These are phyloP conservation scores for Ammospiza caudacuta DNA, from an alignment of 2,113 vertebrate species.

Conservation along the genomic window DNA sequence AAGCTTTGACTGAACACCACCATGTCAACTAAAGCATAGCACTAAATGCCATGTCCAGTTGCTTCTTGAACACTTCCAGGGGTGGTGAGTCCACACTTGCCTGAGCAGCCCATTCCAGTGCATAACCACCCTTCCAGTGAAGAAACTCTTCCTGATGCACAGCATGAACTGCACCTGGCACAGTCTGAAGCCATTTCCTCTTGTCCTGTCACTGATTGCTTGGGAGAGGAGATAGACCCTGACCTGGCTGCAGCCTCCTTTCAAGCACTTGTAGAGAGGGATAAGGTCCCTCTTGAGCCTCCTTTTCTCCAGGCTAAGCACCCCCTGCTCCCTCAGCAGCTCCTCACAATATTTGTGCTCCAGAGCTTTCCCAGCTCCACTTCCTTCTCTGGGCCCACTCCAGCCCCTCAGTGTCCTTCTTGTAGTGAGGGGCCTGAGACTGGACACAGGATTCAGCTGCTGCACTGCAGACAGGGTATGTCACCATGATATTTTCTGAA, in stretches of 20 bases:
- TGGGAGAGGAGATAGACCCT: neutral
- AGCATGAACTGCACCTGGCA: neutral
- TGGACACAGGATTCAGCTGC: neutral
- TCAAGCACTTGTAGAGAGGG: neutral
- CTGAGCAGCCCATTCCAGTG: neutral
- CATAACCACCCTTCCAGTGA: neutral
- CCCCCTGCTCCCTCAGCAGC: neutral
- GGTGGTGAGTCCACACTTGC: neutral
- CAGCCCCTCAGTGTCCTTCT: neutral
- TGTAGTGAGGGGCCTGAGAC: too few relatives aligned
- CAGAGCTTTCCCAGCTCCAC: neutral
- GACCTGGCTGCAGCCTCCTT: neutral
- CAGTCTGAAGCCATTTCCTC: neutral
- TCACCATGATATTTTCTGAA: too few relatives aligned
- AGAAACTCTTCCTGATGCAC: neutral
- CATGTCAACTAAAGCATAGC: neutral
- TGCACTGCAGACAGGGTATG: neutral
- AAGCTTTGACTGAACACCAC: neutral
- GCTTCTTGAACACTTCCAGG: neutral
- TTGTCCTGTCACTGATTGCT: neutral
- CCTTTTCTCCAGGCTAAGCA: neutral
- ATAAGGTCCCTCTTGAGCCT: neutral
- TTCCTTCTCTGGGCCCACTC: neutral
- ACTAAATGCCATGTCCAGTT: neutral
- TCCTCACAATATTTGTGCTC: neutral